These are phyloP conservation scores for Tethya wilhelma DNA, from an alignment of 37 sponge, comb jelly and placozoan genomes.

Conservation along the genomic window DNA sequence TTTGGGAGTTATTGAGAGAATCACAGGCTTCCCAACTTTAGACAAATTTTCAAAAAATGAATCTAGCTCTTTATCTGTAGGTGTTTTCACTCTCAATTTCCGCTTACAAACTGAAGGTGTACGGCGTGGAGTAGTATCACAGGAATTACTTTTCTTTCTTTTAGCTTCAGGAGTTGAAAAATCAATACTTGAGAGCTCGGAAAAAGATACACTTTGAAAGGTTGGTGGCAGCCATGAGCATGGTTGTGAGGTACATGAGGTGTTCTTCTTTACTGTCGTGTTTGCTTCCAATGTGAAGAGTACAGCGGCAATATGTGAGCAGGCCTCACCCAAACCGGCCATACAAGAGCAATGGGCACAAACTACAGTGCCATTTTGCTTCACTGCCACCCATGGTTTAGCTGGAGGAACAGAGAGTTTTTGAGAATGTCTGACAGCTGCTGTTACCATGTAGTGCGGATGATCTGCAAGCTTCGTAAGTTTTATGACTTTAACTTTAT, in stretches of 20 bases:
- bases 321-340: slow-evolving; percentile 52
- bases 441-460: not conserved
- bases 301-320: slow-evolving; percentile 43
- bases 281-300: slow-evolving; percentile 28
- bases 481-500: not conserved
- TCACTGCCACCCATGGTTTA: slow-evolving; percentile 27
- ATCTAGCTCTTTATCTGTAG: slow-evolving; percentile 20
- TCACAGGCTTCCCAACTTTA: slow-evolving; percentile 32
- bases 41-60: slow-evolving; percentile 21
- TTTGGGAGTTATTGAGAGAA: slow-evolving; percentile 54
- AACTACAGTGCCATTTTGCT: slow-evolving; percentile 28
- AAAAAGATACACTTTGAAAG: not conserved
- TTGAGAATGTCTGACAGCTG: slow-evolving; percentile 6
- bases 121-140: not conserved
- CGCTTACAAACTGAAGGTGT: not conserved
- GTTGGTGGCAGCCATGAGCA: slow-evolving; percentile 32
- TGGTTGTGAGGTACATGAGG: slow-evolving; percentile 16
- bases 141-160: not conserved
- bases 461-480: too few species aligned
- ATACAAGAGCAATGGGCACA: slow-evolving; percentile 30
- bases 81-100: not conserved
- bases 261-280: not conserved
- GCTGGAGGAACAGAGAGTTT: slow-evolving; percentile 7
- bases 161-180: slow-evolving; percentile 41
- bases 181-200: slow-evolving; percentile 45